Base-by-base conservation (phyloP, 1,140 invertebrate genomes). In the Dendrolimus kikuchii region DNA sequence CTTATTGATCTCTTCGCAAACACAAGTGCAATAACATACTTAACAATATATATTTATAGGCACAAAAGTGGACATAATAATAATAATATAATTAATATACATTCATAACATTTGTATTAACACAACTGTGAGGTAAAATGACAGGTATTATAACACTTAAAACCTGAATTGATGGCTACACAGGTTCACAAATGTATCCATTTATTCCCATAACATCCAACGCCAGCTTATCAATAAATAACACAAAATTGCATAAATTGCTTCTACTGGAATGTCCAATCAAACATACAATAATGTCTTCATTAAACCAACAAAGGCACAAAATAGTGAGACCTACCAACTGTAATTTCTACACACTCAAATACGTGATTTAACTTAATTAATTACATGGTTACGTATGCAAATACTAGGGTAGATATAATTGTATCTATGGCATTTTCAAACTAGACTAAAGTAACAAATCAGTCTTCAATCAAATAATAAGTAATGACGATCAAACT, bases 381-480 rank as follows among this genome's bases (percentile, higher is more conserved):
- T 73, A 71, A 68, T 68, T 62, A 64, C 40, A 59, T 45, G 42
- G 57, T 60, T 64, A 62, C 51, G 49, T 60, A 75, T 72, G 72
- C 66, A 69, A 74, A 77, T 66, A 73, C 67, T 77, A 76, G 62
- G 56, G 59, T 62, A 63, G 50, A 58, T 59, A 60, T 55, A 55
- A 62, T 73, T 66, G 72, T 81, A 81, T 86, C 81, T 86, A 84
- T 86, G 81, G 81, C 83, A 86, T 84, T 84, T 74, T 83, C 78
- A 76, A 84, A 86, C 81, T 86, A 86, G 82, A 86, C 82, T 86
- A 86, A 76, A 86, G 74, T 86, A 86, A 83, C 78, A 80, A 84
- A 86, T 86, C 82, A 86, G 82, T 86, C 82, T 86, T 86, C 67
- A 83, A 76, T 68, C 53, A 75, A 81, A 77, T 75, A 76, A 82